Percentiles rank a stretch among this genome's conserved stretches.
phyloP scores from a whole-genome alignment of 1,140 invertebrate genomes.

The Nixonia krombeini region DNA sequence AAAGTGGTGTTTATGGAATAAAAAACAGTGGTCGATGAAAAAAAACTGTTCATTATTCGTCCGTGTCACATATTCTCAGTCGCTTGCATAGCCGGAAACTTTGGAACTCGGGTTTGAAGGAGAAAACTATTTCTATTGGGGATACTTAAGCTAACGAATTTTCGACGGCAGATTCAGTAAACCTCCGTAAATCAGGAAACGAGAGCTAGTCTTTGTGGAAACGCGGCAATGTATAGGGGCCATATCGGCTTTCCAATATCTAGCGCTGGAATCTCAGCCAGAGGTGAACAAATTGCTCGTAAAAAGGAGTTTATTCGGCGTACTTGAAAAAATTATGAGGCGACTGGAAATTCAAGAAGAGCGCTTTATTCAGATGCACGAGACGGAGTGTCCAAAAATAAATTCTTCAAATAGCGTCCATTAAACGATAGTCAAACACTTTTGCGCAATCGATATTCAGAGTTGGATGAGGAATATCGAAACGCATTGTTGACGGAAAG shows the following conservation, averaged over 20 bases:
- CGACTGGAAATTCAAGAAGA: slow-evolving; percentile 36
- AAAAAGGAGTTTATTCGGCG: slow-evolving; percentile 43
- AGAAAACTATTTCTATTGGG: background rate
- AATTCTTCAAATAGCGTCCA: slow-evolving; percentile 29
- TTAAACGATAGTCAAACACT: slow-evolving; percentile 6
- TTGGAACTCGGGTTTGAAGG: background rate
- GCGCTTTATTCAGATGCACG: slow-evolving; percentile 42
- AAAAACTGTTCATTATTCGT: no score
- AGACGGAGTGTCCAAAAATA: slow-evolving; percentile 25
- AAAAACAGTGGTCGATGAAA: no score
- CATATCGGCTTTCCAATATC: slow-evolving; percentile 47
- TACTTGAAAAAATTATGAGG: slow-evolving; percentile 46
- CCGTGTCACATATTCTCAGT: no score
- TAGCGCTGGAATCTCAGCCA: no score
- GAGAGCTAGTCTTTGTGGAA: slow-evolving; percentile 17
- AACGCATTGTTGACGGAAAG: no score
- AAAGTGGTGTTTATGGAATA: no score
- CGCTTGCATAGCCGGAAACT: no score
- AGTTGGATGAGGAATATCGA: no score
- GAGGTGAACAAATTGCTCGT: slow-evolving; percentile 49
- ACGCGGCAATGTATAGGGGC: slow-evolving; percentile 20
- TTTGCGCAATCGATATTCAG: background rate
- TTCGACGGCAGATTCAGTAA: slow-evolving; percentile 24
- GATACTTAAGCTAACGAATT: slow-evolving; percentile 21
- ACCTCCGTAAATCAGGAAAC: slow-evolving; percentile 37